phyloP scores from a whole-genome alignment of 1,140 invertebrate species.

The Bactericera cockerelli region DNA sequence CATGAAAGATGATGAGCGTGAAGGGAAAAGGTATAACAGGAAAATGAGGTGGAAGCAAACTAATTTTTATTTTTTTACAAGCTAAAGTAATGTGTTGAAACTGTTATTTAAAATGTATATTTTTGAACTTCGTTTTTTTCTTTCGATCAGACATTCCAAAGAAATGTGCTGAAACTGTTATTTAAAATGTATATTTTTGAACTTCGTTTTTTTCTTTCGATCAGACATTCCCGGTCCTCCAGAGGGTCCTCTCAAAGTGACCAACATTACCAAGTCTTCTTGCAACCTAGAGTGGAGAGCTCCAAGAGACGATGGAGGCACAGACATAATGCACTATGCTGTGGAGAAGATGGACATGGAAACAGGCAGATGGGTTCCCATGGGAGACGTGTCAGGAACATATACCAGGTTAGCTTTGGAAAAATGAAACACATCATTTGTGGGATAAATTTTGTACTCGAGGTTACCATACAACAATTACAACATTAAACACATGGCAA shows the following conservation, averaged over 20 bases:
- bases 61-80: conserved; percentile 13
- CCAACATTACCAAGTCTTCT: conserved; percentile 69
- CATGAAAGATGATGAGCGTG: no score
- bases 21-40: neutral
- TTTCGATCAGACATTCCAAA: no score
- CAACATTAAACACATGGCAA: no score
- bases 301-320: conserved; percentile 83
- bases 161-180: no score
- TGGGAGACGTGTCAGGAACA: conserved; percentile 55
- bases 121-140: no score
- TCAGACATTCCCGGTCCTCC: conserved; percentile 64
- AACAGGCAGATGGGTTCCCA: conserved; percentile 83
- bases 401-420: conserved; percentile 29
- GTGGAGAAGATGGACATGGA: conserved; percentile 92
- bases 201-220: no score
- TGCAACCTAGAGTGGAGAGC: conserved; percentile 70
- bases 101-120: no score
- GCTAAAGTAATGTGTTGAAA: no score
- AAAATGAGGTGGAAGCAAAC: conserved; percentile 13
- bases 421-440: no score
- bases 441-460: no score
- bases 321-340: conserved; percentile 76
- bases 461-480: no score
- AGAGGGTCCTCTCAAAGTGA: conserved; percentile 68
- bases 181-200: no score